Evolutionary conservation across 2,888 invertebrate genomes (phyloP).

Genomic region (Gortyna flavago): DNA sequence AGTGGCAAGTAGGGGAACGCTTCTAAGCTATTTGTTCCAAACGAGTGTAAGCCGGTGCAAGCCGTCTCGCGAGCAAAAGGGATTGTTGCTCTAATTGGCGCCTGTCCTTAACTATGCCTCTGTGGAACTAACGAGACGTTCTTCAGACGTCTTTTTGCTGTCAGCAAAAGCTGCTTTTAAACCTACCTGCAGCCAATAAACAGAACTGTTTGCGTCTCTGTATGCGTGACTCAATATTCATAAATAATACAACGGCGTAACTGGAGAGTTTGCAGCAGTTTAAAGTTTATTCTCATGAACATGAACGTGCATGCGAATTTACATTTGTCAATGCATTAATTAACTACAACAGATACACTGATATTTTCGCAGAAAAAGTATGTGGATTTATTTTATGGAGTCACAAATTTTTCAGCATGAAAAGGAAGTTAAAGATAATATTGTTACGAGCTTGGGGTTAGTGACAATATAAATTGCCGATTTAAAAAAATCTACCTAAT

Average conservation of each 20-base stretch:
- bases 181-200: slow-evolving; percentile 8
- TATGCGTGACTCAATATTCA: not conserved
- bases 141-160: slow-evolving; percentile 61
- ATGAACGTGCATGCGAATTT: not conserved
- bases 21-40: slow-evolving; percentile 38
- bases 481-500: no score
- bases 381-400: not conserved
- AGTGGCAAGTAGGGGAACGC: slow-evolving; percentile 11
- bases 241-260: not conserved
- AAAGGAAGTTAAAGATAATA: not conserved
- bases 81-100: slow-evolving; percentile 68
- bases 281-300: slow-evolving; percentile 5
- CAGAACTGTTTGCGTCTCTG: not conserved
- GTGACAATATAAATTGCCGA: no score
- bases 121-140: slow-evolving; percentile 64
- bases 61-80: slow-evolving; percentile 45
- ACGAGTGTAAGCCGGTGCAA: slow-evolving; percentile 32
- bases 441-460: no score
- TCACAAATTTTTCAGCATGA: not conserved
- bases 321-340: slow-evolving; percentile 1
- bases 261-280: not conserved
- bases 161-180: slow-evolving; percentile 28
- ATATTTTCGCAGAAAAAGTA: not conserved
- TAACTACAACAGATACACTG: not conserved
- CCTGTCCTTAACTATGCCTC: slow-evolving; percentile 56